These are phyloP conservation scores for Hipparchia semele DNA, from an alignment of 2,888 invertebrate genomes.

Conservation along the genomic window DNA sequence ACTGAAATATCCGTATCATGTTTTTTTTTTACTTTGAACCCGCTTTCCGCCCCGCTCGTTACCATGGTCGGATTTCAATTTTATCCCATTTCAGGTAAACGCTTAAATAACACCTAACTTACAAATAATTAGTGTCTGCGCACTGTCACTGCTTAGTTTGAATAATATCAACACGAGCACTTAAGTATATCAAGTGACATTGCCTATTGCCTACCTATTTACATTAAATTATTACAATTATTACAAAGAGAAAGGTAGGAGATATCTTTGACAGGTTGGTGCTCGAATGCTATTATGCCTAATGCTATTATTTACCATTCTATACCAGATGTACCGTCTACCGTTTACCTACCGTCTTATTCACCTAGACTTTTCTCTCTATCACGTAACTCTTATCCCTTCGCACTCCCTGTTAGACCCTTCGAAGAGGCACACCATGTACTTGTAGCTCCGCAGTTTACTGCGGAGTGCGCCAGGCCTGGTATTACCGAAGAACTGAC, in stretches of 20 bases:
- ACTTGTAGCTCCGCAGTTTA: too few relatives aligned
- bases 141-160: conserved; percentile 31
- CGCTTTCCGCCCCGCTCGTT: conserved; percentile 22
- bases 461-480: too few relatives aligned
- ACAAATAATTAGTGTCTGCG: conserved; percentile 46
- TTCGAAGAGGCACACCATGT: too few relatives aligned
- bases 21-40: too few relatives aligned
- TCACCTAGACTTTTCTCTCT: too few relatives aligned
- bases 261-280: conserved; percentile 2
- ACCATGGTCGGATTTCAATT: background rate
- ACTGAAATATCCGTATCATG: too few relatives aligned
- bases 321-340: too few relatives aligned
- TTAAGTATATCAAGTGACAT: conserved; percentile 14
- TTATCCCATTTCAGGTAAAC: conserved; percentile 22
- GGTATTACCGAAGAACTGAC: too few relatives aligned
- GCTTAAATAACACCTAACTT: conserved; percentile 45
- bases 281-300: background rate
- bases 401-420: too few relatives aligned
- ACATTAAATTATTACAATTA: conserved; percentile 27
- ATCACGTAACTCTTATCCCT: too few relatives aligned
- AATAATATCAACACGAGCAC: conserved; percentile 31
- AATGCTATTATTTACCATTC: too few relatives aligned
- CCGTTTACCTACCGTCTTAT: too few relatives aligned
- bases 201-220: conserved; percentile 21
- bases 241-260: conserved; percentile 19